Conservation (phyloP, 2,888 invertebrate genomes). For the Creontiades dilutus region DNA sequence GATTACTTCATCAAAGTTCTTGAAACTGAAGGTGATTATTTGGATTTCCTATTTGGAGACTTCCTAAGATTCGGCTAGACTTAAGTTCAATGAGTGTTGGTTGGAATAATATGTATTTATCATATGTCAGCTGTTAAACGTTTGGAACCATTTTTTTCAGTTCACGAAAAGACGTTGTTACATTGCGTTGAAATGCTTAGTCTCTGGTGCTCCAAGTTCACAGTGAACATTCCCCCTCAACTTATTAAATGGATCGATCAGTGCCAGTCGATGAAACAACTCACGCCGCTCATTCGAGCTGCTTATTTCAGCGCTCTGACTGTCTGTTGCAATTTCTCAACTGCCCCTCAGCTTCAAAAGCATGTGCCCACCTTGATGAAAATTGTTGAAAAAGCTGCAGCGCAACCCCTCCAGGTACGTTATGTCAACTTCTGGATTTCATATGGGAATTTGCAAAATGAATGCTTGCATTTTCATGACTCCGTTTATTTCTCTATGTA, state of each 20-base stretch:
- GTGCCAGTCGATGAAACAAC: conserved; percentile 87
- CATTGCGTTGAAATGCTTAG: conserved; percentile 89
- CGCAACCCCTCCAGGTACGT: conserved; percentile 85
- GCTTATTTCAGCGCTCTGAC: conserved; percentile 89
- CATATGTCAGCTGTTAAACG: too few species aligned
- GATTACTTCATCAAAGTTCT: conserved; percentile 88
- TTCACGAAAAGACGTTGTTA: conserved; percentile 93
- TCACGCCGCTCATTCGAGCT: conserved; percentile 87
- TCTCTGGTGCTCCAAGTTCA: conserved; percentile 86
- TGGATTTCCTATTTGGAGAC: too few species aligned
- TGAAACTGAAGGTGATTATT: conserved; percentile 84
- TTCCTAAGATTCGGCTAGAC: too few species aligned
- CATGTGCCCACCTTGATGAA: conserved; percentile 84
- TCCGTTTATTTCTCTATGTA: neutral
- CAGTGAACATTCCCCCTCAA: conserved; percentile 83
- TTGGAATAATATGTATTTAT: too few species aligned
- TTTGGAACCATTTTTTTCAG: conserved; percentile 78
- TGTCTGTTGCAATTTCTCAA: conserved; percentile 82
- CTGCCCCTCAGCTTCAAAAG: conserved; percentile 78
- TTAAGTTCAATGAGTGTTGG: too few species aligned
- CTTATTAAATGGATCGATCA: conserved; percentile 84
- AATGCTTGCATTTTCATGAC: too few species aligned
- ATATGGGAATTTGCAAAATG: too few species aligned
- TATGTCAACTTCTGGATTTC: neutral
- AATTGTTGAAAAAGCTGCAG: conserved; percentile 87